Conservation (phyloP, 2,797 vertebrate species). For the Echiichthys vipera region DNA sequence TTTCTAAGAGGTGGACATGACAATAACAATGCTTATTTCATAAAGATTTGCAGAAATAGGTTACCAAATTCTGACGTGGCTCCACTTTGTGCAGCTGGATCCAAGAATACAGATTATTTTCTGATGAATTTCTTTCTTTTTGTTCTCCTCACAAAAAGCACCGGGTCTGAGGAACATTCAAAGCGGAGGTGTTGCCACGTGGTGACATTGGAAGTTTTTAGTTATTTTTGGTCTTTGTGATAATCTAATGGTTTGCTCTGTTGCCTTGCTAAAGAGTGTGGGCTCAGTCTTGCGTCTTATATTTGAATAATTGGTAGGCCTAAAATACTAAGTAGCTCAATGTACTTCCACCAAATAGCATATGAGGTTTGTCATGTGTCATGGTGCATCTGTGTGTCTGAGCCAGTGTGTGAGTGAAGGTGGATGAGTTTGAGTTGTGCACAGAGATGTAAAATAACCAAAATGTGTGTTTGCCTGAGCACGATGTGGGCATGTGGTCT, state of each 20-base stretch:
- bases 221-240: constrained; percentile 31
- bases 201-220: constrained; percentile 27
- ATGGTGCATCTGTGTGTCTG: constrained; percentile 65
- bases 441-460: constrained; percentile 66
- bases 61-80: constrained; percentile 29
- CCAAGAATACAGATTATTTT: constrained; percentile 41
- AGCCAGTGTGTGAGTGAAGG: constrained; percentile 67
- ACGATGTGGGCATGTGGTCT: constrained; percentile 37
- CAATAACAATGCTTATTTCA: constrained; percentile 30
- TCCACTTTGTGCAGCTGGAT: constrained; percentile 28
- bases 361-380: constrained; percentile 81
- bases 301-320: constrained; percentile 77
- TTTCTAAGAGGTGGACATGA: not conserved
- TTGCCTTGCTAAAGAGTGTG: constrained; percentile 52
- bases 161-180: constrained; percentile 20
- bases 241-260: constrained; percentile 48
- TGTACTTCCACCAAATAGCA: constrained; percentile 62
- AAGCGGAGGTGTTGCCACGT: constrained; percentile 51
- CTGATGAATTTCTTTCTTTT: constrained; percentile 34
- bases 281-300: constrained; percentile 58
- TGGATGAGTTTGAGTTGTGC: constrained; percentile 62
- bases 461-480: constrained; percentile 64
- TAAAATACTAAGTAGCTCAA: constrained; percentile 67
- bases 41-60: constrained; percentile 30
- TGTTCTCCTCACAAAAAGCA: constrained; percentile 43